Evolutionary conservation across 2,888 invertebrate species (phyloP).

Genomic region (Aspidiotus destructor): DNA sequence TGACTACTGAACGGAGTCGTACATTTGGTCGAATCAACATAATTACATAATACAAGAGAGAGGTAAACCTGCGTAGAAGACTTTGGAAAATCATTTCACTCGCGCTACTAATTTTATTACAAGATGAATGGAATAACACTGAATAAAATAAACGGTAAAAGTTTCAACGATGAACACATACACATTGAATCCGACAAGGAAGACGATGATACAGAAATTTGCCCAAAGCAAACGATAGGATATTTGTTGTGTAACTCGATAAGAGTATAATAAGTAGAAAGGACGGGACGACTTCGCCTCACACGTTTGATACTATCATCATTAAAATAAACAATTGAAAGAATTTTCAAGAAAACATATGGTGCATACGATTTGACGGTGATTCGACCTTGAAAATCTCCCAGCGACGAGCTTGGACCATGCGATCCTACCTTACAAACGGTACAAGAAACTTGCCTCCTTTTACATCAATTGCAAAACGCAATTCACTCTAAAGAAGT

Average conservation of each 20-base stretch:
- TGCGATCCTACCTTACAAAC: no score
- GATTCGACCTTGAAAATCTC: no score
- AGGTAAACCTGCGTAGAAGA: neutral
- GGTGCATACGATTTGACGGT: neutral
- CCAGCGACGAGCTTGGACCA: no score
- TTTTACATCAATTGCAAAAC: no score
- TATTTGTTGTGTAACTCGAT: neutral
- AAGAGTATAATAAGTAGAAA: neutral
- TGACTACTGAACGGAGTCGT: neutral
- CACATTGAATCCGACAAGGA: neutral
- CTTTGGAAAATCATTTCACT: neutral
- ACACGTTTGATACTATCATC: no score
- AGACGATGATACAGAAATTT: neutral
- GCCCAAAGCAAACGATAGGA: no score
- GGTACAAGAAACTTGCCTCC: no score
- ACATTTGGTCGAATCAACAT: slow-evolving; percentile 4
- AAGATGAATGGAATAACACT: neutral
- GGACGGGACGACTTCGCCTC: neutral
- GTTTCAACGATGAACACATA: neutral
- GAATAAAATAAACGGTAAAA: neutral
- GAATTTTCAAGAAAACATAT: neutral
- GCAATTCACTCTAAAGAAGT: no score
- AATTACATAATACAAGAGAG: neutral
- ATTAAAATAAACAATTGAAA: no score
- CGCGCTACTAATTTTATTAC: neutral